These are phyloP conservation scores for Belgica antarctica DNA, from an alignment of 2,888 invertebrate genomes.

Conservation along the genomic window DNA sequence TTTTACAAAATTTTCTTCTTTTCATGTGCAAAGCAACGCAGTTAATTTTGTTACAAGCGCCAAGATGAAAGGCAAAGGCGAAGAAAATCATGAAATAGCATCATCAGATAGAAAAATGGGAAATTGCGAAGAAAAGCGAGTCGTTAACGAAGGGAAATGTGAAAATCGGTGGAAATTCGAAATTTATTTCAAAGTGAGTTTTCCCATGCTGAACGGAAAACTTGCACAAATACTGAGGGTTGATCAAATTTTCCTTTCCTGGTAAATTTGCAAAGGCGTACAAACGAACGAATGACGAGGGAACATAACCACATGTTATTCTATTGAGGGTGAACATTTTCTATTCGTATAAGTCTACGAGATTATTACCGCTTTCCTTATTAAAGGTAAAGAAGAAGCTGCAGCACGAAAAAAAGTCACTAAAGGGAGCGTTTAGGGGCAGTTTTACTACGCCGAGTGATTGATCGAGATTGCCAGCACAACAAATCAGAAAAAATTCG, in stretches of 20 bases:
- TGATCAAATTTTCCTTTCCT: background rate
- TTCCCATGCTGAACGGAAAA: background rate
- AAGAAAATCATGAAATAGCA: constrained; percentile 8
- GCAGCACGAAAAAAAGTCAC: constrained; percentile 1
- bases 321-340: constrained; percentile 42
- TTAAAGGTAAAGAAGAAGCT: background rate
- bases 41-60: no score
- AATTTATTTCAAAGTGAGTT: no score
- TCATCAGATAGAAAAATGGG: constrained; percentile 18
- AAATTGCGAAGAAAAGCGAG: constrained; percentile 20
- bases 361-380: constrained; percentile 20
- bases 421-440: background rate
- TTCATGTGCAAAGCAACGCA: no score
- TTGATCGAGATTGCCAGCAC: background rate
- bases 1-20: background rate
- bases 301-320: constrained; percentile 43
- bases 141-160: constrained; percentile 15
- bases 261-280: constrained; percentile 16
- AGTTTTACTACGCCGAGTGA: background rate
- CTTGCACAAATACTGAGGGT: background rate
- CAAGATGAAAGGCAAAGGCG: constrained; percentile 1
- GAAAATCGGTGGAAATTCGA: background rate
- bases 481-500: background rate
- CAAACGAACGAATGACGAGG: background rate
- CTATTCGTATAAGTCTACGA: constrained; percentile 29